Evolutionary conservation across 1,140 invertebrate genomes (phyloP), one percentile per base, ranked within the genome.

Genomic region (Rhagoletis zephyria): DNA sequence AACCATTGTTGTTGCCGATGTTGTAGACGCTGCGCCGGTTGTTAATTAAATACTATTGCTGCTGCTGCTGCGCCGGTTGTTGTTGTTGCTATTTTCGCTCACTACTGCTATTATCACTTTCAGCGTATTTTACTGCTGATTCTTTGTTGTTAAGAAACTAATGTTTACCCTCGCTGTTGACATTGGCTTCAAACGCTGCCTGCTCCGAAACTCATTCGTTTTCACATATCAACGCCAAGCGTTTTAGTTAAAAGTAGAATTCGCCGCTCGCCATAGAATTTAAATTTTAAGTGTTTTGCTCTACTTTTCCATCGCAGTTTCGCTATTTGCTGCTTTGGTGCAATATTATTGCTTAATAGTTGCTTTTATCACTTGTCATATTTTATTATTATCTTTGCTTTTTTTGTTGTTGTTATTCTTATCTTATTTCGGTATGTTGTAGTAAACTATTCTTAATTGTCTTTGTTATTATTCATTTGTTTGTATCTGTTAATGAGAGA

Each of bases 1-100:
- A 56, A 89, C 91, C 91, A 88, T 88, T 88, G 74, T 88, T 86
- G 86, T 48, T 87, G 59, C 40, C 65, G 48, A 42, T 42, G 60
- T 87, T 87, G 19, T 40, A 42, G 4, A 10, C 7, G 19, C 60
- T 51, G 74, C 48, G 74, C 48, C 74, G n/a, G 74, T 30, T 30
- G n/a, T 14, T 81, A 81, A 81, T 81, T 51, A 81, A 81, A 81
- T 81, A n/a, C 10, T 81, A 19, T 81, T 59, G 74, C 48, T 81
- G n/a, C 45, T 81, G 64, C 6, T 40, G 64, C 30, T 40, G 30
- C 30, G 30, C 30, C 30, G 30, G 30, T 30, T 30, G 4, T 67
- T 67, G 64, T 81, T 74, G 4, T 42, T 74, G 67, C 16, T 74
- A 42, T 48, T 7, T 74, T 30, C 30, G 30, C 30, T 30, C 30